Evolutionary conservation across 2,797 vertebrate genomes (phyloP), one percentile per base, ranked within the genome.

Genomic region (Decapterus maruadsi): DNA sequence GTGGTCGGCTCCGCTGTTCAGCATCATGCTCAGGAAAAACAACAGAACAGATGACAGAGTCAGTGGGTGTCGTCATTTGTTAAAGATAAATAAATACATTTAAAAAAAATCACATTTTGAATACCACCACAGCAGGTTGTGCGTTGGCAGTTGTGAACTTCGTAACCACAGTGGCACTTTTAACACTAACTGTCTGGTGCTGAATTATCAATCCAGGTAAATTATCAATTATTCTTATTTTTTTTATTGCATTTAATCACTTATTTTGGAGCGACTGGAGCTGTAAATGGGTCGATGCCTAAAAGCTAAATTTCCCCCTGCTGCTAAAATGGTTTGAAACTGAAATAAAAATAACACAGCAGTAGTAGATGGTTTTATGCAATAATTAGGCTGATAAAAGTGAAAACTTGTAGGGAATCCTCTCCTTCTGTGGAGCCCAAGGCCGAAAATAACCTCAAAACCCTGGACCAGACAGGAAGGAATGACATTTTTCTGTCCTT

Each of bases 381-480:
- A 68, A 68, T 10, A 78, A 50, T 75, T 40, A 66, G 43, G 16
- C 54, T n/a, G 48, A 61, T 62, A 51, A 55, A 75, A 22, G n/a
- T 26, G 13, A 54, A 20, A 68, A 48, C 31, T 54, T 29, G 11
- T 14, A 48, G 53, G 36, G 45, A 77, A 51, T 46, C 61, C 16
- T 70, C 59, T 74, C 9, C 19, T 74, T 50, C 17, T 1, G 19
- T 38, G 20, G 45, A 82, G 53, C 22, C 19, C 10, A 63, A 65
- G 42, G 54, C 42, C 36, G 14, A 64, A 75, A 76, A 78, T 36
- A 60, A 64, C 53, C 38, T 71, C 43, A 43, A 59, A 80, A 70
- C 64, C 16, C 8, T 36, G 42, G 29, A 82, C 61, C 50, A 64
- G 20, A 65, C n/a, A 63, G 72, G 72, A 80, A 80, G 72, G 86